phyloP scores from a whole-genome alignment of 2,797 vertebrate species.

The Nothura maculosa region DNA sequence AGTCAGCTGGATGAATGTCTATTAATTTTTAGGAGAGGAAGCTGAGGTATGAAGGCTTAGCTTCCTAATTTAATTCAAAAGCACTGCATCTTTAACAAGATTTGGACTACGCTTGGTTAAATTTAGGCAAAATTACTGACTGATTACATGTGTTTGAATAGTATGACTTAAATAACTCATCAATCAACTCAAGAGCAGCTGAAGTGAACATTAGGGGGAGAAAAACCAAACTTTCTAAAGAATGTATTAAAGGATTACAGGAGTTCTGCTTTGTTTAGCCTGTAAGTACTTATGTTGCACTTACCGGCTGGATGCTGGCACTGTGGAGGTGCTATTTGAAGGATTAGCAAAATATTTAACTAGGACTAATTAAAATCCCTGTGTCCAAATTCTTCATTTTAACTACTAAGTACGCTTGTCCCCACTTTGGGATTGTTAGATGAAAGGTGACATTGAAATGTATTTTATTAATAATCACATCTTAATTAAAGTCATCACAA shows the following conservation, averaged over 20 bases:
- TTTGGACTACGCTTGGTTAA: not conserved
- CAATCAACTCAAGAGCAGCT: not conserved
- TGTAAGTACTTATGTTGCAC: not conserved
- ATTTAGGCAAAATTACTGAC: not conserved
- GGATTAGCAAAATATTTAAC: slow-evolving; percentile 50
- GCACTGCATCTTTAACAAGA: not conserved
- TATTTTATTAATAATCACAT: slow-evolving; percentile 68
- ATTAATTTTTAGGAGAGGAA: not conserved
- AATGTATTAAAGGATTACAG: not conserved
- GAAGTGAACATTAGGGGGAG: not conserved
- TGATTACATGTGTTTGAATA: not conserved
- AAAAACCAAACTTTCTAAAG: not conserved
- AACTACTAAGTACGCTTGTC: slow-evolving; percentile 32
- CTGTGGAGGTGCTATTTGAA: not conserved
- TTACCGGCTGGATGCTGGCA: not conserved
- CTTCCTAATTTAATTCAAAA: not conserved
- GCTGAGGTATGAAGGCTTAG: not conserved
- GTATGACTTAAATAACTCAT: not conserved
- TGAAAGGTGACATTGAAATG: slow-evolving; percentile 73
- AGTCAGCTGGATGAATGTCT: not conserved
- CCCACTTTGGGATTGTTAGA: slow-evolving; percentile 44
- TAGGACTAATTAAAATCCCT: slow-evolving; percentile 48
- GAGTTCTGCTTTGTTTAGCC: not conserved
- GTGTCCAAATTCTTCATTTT: slow-evolving; percentile 3
- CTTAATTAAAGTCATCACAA: slow-evolving; percentile 69